Base-by-base conservation (phyloP, 2,888 invertebrate species). In the Axea sp. region DNA sequence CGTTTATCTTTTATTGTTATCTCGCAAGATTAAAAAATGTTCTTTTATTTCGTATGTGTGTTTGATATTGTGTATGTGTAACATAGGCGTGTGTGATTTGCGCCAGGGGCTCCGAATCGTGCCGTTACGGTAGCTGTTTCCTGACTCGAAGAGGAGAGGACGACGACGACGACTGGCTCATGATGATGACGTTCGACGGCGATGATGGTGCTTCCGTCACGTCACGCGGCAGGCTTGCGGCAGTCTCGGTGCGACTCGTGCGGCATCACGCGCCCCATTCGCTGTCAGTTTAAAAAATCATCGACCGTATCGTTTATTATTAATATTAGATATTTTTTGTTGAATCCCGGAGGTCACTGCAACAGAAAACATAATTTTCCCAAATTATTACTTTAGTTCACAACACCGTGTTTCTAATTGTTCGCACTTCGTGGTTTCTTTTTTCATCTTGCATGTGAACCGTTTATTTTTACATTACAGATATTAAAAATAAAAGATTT, bases 241-340 rank as follows among this genome's bases (percentile, higher is more conserved):
- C 80, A 83, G 82, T 80, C 77, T 79, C 77, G 76, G 80, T 80
- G 82, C 80, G 79, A 79, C 80, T 79, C 83, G 77, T 80, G 82
- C 82, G 81, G 77, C 78, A 79, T 81, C 80, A 78, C 81, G 82
- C 82, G 71, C 75, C 78, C 78, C 83, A 81, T 80, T 84, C 81
- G 81, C 82, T 84, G 81, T 83, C 83, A 81, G 79, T 72, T 82
- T 82, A 83, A 83, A 83, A 85, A 84, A 84, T 84, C 84, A 84
- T 84, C 83, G 83, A 84, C 78, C 82, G 83, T 82, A 83, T 84
- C 81, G 81, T 82, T 84, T 83, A 85, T 84, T 83, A 84, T 85
- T 86, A 86, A 85, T 86, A 85, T 86, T 86, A 86, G 85, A 86
- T 87, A 86, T 85, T 86, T 68, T 85, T 80, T 86, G 83, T 83